Evolutionary conservation across 2,113 vertebrate genomes (phyloP).

Genomic region (Pungitius pungitius): DNA sequence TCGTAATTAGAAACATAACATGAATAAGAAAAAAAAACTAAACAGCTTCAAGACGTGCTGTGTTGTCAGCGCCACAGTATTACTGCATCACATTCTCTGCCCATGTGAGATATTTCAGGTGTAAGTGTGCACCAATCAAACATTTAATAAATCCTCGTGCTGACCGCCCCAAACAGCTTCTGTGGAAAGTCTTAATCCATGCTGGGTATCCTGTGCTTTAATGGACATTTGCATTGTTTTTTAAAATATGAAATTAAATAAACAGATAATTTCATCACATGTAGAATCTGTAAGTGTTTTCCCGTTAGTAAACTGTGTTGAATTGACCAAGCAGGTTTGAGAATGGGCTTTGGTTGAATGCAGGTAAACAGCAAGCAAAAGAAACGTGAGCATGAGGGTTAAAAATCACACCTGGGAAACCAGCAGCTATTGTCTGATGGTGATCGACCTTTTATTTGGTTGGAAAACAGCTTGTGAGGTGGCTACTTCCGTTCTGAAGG

Average conservation of each 20-base stretch:
- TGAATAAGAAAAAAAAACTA: conserved; percentile 17
- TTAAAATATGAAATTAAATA: no score
- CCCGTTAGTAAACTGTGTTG: not conserved
- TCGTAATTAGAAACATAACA: conserved; percentile 43
- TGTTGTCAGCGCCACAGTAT: not conserved
- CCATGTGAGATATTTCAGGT: not conserved
- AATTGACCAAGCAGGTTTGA: not conserved
- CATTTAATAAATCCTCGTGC: not conserved
- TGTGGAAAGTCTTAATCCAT: not conserved
- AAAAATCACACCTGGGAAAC: not conserved
- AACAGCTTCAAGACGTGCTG: conserved; percentile 22
- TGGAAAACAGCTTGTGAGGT: not conserved
- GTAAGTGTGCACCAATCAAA: conserved; percentile 3
- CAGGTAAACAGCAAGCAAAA: not conserved
- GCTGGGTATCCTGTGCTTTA: not conserved
- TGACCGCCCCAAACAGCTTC: conserved; percentile 9
- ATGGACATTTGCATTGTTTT: conserved; percentile 6
- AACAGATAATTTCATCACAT: not conserved
- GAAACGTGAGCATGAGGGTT: not conserved
- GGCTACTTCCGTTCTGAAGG: no score
- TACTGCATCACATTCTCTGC: not conserved
- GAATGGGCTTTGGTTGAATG: not conserved
- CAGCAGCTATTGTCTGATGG: not conserved
- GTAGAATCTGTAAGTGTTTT: not conserved
- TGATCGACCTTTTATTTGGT: not conserved